These are phyloP conservation scores for Epinephelus lanceolatus DNA, from an alignment of 2,113 vertebrate species.

Conservation along the genomic window DNA sequence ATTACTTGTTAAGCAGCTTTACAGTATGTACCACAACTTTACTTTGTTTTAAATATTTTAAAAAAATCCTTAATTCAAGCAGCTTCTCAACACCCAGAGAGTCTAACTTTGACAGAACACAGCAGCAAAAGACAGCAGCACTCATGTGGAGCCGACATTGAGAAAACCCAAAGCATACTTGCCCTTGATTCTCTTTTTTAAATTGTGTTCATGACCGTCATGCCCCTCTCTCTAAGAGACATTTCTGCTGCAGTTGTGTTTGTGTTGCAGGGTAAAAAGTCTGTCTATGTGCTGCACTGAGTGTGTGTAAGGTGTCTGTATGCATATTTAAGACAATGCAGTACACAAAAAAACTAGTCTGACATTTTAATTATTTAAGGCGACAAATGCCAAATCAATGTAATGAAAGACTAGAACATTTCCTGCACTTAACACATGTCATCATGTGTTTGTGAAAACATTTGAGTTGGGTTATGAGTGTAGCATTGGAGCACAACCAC, in stretches of 20 bases:
- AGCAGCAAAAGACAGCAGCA: not conserved
- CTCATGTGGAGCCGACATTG: not conserved
- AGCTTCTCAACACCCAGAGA: not conserved
- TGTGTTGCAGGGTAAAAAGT: not conserved
- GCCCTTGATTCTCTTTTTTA: not conserved
- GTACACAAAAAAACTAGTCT: not conserved
- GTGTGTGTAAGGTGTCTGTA: not conserved
- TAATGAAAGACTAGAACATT: not conserved
- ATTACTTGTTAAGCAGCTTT: not conserved
- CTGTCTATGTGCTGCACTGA: not conserved
- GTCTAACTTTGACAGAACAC: not conserved
- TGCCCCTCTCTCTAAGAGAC: not conserved
- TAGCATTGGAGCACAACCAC: not conserved
- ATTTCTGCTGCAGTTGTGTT: not conserved
- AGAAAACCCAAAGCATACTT: not conserved
- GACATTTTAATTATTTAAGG: slow-evolving; percentile 16
- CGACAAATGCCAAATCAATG: not conserved
- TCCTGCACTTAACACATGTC: not conserved
- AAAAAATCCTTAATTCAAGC: not conserved
- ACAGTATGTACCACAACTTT: not conserved
- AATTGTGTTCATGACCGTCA: slow-evolving; percentile 22
- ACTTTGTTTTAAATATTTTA: not conserved
- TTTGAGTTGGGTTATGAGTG: not conserved
- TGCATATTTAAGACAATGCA: not conserved
- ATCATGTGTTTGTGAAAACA: not conserved